Evolutionary conservation across 2,888 invertebrate species (phyloP), one percentile per base, ranked within the genome.

Genomic region (Stenolophus ochropezus): DNA sequence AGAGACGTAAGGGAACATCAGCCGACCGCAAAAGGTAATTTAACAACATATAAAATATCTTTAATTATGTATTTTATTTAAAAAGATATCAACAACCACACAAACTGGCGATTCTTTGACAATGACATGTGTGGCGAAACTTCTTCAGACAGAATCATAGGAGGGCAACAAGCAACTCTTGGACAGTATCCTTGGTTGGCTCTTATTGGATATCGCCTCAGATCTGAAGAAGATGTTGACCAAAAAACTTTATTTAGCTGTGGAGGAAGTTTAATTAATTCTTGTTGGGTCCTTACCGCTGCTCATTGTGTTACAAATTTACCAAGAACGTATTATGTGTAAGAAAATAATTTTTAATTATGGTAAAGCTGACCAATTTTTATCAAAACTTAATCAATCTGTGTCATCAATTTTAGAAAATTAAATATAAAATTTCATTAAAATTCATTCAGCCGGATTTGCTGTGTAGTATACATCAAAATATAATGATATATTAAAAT

Each of bases 111-210:
- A 6, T 86, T 88, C 18, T 84, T 93, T 82, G 89, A 91, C 0
- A 83, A 86, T 3, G 87, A 89, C 0, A 90, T 89, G n/a, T 94
- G 93, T 83, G 93, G 93, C 0, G 89, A 90, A 75, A 91, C 90
- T 80, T 89, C 89, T 6, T 86, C 90, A 0, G 92, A 93, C 85
- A 90, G 93, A 61, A 93, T 94, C 85, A 92, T 93, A 33, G 93
- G 93, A 0, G 94, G 94, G 0, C 85, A 88, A 27, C 90, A 91
- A 74, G 93, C 94, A 0, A 87, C 89, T 0, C 86, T 93, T 2
- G 93, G 93, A 0, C 91, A 93, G 84, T 93, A 91, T 86, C 93
- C 93, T 1, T 94, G 93, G 93, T 89, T 94, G 20, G 91, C 89
- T 0, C 89, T 92, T 16, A 88, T 94, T 5, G 93, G 92, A 77